Percentiles rank a stretch among this genome's conserved stretches.
These are phyloP conservation scores for Hydrotaea cyrtoneurina DNA, from an alignment of 2,888 invertebrate genomes.

Conservation along the genomic window DNA sequence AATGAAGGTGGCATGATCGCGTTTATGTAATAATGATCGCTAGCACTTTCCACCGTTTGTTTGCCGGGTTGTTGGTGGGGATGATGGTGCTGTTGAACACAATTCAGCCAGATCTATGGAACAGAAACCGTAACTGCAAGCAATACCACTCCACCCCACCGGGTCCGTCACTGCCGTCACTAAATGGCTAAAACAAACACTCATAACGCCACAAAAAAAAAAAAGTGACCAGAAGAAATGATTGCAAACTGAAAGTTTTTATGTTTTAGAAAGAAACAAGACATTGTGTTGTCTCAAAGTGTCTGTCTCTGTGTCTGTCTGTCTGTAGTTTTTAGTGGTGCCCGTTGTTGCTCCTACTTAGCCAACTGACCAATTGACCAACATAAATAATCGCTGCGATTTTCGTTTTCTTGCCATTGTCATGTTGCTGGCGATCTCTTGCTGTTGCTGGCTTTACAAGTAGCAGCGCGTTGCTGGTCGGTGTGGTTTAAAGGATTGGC, in stretches of 20 bases:
- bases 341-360: neutral
- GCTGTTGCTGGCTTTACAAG: neutral
- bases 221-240: neutral
- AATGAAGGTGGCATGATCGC: slow-evolving; percentile 3
- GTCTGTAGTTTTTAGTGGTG: neutral
- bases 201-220: neutral
- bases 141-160: neutral
- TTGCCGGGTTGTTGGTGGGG: neutral
- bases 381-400: neutral
- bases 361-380: slow-evolving; percentile 1
- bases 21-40: slow-evolving; percentile 7
- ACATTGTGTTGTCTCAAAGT: neutral
- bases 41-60: neutral
- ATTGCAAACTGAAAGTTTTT: slow-evolving; percentile 10
- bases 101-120: neutral
- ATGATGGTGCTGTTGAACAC: neutral
- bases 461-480: too few relatives aligned
- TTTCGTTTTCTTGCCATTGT: neutral
- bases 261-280: slow-evolving; percentile 12
- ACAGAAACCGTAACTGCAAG: neutral
- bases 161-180: neutral
- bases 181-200: neutral
- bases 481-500: too few relatives aligned
- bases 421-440: neutral
- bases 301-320: neutral